Evolutionary conservation across 2,797 vertebrate species (phyloP), one percentile per base, ranked within the genome.

Genomic region (Rhodeus uyekii): DNA sequence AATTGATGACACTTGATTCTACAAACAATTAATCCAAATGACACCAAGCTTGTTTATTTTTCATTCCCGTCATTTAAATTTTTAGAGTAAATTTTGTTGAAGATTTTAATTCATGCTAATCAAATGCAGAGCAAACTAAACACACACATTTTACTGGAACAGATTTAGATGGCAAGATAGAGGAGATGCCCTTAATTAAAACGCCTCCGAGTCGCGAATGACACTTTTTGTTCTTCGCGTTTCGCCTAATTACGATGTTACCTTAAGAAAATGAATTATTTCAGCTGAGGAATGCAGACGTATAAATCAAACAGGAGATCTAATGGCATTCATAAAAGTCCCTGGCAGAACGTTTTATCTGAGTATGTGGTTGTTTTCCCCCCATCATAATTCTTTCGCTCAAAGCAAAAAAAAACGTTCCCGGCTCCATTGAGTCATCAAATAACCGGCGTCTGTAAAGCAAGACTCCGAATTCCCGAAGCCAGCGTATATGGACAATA

Each of bases 401-500:
- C 82, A 53, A 29, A 39, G 55, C 34, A 46, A 64, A 67, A 74
- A 76, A 53, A 79, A 76, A 44, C 24, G 27, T 63, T 84, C 48
- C 18, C 34, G 60, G 60, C 12, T 61, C 42, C 48, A 58, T 73
- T 64, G 65, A 81, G 65, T 81, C 78, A 72, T 58, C 44, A 81
- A 69, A 81, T 73, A 69, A 42, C 73, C n/a, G 64, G 32, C 74
- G 46, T 77, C 44, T 81, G 65, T 39, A 39, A 65, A 27, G 53
- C 42, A 73, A 72, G 58, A 73, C 50, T 13, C 34, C 3, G 6
- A 64, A 53, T n/a, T 83, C 64, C 42, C 36, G n/a, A 29, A 68
- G 42, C 55, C 81, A 80, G 14, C 63, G 9, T 61, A 81, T 19
- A 67, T 81, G 58, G 80, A 76, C 67, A 65, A 55, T 50, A 65